These are phyloP conservation scores for Pristionchus maxplancki DNA, from an alignment of 2,888 invertebrate genomes.

Conservation along the genomic window DNA sequence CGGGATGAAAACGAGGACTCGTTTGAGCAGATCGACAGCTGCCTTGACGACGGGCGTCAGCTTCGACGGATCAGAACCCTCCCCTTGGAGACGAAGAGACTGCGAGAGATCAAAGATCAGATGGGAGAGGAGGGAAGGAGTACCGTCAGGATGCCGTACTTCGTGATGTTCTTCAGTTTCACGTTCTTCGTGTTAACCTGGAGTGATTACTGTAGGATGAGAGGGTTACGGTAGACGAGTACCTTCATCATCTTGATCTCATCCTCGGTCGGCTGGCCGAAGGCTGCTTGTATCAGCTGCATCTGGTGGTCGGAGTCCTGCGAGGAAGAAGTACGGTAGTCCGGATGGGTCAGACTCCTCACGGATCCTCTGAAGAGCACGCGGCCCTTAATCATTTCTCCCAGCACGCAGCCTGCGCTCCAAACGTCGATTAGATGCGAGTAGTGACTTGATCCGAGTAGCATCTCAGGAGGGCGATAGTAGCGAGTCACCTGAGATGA, in stretches of 20 bases:
- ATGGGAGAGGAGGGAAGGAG: not conserved
- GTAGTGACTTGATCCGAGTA: conserved; percentile 56
- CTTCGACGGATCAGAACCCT: not conserved
- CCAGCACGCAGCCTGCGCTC: conserved; percentile 60
- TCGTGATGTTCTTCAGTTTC: conserved; percentile 4
- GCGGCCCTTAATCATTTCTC: conserved; percentile 60
- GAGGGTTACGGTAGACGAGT: not conserved
- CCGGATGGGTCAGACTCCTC: not conserved
- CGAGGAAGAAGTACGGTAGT: conserved; percentile 29
- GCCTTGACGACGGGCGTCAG: not conserved
- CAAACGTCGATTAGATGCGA: conserved; percentile 57
- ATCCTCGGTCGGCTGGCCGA: conserved; percentile 55
- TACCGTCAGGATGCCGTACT: conserved; percentile 37
- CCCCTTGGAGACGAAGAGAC: conserved; percentile 21
- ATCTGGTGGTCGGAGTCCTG: conserved; percentile 58
- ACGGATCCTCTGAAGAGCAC: conserved; percentile 55
- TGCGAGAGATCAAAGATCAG: not conserved
- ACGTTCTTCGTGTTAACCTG: not conserved
- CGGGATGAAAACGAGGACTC: conserved; percentile 30
- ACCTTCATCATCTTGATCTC: conserved; percentile 56
- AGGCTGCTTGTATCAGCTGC: conserved; percentile 54
- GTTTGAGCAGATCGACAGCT: not conserved
- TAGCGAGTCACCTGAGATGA: conserved; percentile 59
- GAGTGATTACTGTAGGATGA: not conserved
- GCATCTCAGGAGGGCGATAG: conserved; percentile 63